Base-by-base conservation (phyloP, 2,113 vertebrate genomes). In the Hymenochirus boettgeri region DNA sequence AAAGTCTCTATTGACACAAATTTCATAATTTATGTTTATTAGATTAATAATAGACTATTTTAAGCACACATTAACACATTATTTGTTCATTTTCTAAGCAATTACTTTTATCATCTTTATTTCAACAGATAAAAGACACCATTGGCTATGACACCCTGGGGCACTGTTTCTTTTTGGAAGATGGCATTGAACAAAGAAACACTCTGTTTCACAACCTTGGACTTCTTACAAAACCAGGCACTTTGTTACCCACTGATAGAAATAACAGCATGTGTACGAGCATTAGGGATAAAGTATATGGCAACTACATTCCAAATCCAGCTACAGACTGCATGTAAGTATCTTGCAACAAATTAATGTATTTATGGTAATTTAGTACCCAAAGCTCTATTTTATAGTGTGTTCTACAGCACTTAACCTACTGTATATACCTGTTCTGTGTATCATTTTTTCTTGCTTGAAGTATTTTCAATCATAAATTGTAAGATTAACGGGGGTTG, bases 161-260 rank as follows among this genome's bases (percentile, higher is more conserved):
- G 26, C 96, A 99, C 77, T 99, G 96, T 83, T 99, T 98, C 81
- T 99, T 99, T 85, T 79, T 95, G 64, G 92, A 98, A 77, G 96
- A 98, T 22, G 96, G 96, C 17, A 89, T 96, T 64, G 96, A 99
- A 80, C 92, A 98, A 79, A 89, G 96, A 19, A 99, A 99, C 80
- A 92, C 84, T 62, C 89, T 99, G 58, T 97, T 88, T 71, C 95
- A 94, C 82, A 98, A 98, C 79, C 88, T 99, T 29, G 96, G 96
- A 18, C 86, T 99, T 35, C 77, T 99, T 74, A 99, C 95, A 22
- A 92, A 91, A 70, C 94, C 96, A 0, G 95, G 95, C 65, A 96
- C 91, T 72, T 85, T 97, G 57, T 87, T 99, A 65, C 96, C 96
- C 67, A 99, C 96, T 0, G 96, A 99, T 54, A 89, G 96, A 75